Evolutionary conservation across 2,888 invertebrate species (phyloP).

Genomic region (Smittia aterrima): DNA sequence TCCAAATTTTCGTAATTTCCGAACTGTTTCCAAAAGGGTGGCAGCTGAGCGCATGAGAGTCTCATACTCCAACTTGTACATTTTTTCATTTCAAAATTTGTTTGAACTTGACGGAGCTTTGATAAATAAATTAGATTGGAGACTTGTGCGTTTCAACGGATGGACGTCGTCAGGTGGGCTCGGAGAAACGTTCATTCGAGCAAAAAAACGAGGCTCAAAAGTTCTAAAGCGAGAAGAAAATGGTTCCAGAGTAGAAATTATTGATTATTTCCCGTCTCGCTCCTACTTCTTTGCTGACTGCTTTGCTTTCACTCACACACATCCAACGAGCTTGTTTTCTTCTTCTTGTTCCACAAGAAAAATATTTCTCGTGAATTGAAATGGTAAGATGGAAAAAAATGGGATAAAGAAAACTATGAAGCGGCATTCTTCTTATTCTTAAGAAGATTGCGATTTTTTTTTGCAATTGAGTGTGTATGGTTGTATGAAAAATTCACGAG

Average conservation of each 20-base stretch:
- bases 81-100: background rate
- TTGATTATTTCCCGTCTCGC: conserved; percentile 35
- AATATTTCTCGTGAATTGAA: conserved; percentile 18
- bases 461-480: background rate
- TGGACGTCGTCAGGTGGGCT: background rate
- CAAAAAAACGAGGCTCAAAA: background rate
- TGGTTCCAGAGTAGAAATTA: conserved; percentile 39
- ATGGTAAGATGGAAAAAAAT: conserved; percentile 26
- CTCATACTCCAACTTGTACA: background rate
- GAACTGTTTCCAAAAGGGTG: too few species aligned
- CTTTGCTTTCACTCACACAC: conserved; percentile 6
- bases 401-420: conserved; percentile 27
- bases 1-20: too few species aligned
- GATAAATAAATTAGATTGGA: background rate
- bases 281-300: background rate
- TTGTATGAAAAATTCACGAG: background rate
- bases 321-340: conserved; percentile 12
- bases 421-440: background rate
- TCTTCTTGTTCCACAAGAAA: background rate
- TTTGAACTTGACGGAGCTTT: too few species aligned
- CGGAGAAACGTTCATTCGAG: background rate
- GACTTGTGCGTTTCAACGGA: background rate
- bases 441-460: background rate
- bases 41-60: too few species aligned
- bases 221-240: conserved; percentile 7